phyloP scores from a whole-genome alignment of 35 echinoderm and acorn worm genomes.

The Nesometra sesokonis region DNA sequence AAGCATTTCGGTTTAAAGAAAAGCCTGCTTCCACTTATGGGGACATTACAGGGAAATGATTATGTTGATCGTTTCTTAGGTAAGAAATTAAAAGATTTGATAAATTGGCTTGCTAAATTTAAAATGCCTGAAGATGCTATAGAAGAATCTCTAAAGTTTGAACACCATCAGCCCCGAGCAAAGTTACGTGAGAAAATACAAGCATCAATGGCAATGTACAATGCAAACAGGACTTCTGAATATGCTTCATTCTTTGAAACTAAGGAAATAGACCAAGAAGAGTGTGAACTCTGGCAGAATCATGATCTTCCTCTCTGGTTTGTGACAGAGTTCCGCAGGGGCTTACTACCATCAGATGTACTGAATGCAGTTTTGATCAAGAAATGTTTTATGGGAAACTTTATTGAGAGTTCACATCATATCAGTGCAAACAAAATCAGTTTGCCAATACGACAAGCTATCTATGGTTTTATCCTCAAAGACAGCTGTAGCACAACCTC shows the following conservation, averaged over 20 bases:
- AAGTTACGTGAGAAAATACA: conserved; percentile 5
- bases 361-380: neutral
- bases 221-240: neutral
- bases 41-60: conserved; percentile 71
- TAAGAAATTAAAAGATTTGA: neutral
- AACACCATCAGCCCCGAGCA: neutral
- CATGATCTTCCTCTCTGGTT: neutral
- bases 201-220: conserved; percentile 44
- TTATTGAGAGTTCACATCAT: neutral
- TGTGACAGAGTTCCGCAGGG: neutral
- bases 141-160: conserved; percentile 9
- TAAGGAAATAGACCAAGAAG: neutral
- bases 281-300: neutral
- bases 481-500: neutral
- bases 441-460: neutral
- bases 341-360: neutral
- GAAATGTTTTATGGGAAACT: neutral
- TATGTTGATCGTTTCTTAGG: conserved; percentile 31
- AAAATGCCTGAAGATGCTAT: conserved; percentile 14
- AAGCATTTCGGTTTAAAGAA: conserved; percentile 48
- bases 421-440: neutral
- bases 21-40: conserved; percentile 63
- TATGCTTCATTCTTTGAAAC: neutral
- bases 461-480: neutral
- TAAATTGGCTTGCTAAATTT: conserved; percentile 11